These are phyloP conservation scores for Bufo gargarizans DNA, from an alignment of 2,113 vertebrate species.

Conservation along the genomic window DNA sequence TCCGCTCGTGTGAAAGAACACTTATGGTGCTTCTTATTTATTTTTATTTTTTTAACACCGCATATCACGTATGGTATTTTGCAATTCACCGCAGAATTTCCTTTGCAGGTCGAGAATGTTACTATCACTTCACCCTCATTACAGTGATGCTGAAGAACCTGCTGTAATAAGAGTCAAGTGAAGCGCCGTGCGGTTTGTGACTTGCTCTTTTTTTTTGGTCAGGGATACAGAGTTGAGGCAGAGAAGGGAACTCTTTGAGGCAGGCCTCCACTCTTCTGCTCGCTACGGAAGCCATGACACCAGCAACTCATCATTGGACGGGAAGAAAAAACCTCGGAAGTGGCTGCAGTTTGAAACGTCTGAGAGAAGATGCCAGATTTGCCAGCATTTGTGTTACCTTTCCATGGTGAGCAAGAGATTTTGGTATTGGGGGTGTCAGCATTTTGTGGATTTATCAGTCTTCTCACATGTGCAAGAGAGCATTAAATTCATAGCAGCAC, in stretches of 20 bases:
- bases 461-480: not conserved
- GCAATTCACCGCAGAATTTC: not conserved
- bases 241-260: constrained; percentile 90
- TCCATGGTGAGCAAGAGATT: constrained; percentile 86
- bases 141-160: constrained; percentile 30
- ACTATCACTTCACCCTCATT: constrained; percentile 31
- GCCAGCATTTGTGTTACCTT: constrained; percentile 96
- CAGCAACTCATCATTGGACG: constrained; percentile 74
- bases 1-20: no score
- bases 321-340: constrained; percentile 95
- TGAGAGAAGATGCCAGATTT: constrained; percentile 94
- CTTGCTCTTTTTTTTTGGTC: constrained; percentile 8
- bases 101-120: constrained; percentile 52
- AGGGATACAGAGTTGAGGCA: constrained; percentile 97
- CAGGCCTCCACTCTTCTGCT: constrained; percentile 90
- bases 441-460: not conserved
- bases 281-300: constrained; percentile 91
- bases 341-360: constrained; percentile 95
- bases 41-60: constrained; percentile 20
- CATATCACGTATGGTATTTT: constrained; percentile 44
- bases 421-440: not conserved
- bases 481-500: not conserved
- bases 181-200: constrained; percentile 8
- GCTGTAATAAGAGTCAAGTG: constrained; percentile 29
- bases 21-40: not conserved